Evolutionary conservation across 2,113 vertebrate genomes (phyloP).

Genomic region (Nanorana parkeri): DNA sequence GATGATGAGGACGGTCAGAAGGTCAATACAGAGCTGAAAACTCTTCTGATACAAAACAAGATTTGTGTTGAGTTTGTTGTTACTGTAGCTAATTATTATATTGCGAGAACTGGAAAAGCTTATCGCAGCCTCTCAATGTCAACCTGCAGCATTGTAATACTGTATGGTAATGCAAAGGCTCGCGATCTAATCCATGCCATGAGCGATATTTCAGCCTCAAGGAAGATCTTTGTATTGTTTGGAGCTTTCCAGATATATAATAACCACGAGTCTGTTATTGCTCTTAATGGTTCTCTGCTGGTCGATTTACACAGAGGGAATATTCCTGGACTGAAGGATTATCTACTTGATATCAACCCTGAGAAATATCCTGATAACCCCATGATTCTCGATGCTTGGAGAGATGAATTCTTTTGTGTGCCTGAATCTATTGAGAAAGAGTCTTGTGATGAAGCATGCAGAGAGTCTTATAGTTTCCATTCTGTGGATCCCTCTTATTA

Average conservation of each 20-base stretch:
- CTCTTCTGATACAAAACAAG: background rate
- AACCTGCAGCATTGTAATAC: no score
- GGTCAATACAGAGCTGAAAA: no score
- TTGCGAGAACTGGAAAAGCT: no score
- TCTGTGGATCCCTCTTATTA: background rate
- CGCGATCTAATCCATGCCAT: no score
- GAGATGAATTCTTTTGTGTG: background rate
- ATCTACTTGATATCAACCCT: background rate
- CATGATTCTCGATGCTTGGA: background rate
- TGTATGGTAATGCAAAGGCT: no score
- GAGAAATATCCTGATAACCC: no score
- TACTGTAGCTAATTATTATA: background rate
- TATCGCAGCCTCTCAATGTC: no score
- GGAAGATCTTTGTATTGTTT: background rate
- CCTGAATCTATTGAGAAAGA: background rate
- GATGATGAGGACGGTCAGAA: background rate
- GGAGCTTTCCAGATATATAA: background rate
- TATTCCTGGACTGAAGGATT: background rate
- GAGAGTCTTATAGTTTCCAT: background rate
- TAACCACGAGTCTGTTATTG: background rate
- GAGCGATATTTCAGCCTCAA: no score
- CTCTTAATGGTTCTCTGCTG: background rate
- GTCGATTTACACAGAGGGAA: background rate
- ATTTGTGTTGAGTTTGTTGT: background rate
- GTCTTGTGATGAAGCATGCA: background rate